phyloP scores from a whole-genome alignment of 2,888 invertebrate species.

The Elmis aenea region DNA sequence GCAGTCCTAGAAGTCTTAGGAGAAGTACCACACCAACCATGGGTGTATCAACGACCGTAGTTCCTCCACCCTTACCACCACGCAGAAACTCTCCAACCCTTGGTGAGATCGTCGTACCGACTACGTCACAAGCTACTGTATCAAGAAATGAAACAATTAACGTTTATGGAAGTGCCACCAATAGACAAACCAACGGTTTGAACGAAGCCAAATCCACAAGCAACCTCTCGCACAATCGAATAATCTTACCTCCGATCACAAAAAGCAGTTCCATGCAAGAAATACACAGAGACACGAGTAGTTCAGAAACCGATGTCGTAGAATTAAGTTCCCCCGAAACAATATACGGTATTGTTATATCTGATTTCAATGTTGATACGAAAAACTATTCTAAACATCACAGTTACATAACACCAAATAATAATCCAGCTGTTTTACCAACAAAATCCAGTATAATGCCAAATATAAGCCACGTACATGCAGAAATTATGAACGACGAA shows the following conservation, averaged over 20 bases:
- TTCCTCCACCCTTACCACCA: slow-evolving; percentile 61
- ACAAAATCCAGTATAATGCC: slow-evolving; percentile 57
- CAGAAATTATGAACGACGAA: slow-evolving; percentile 12
- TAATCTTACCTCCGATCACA: slow-evolving; percentile 28
- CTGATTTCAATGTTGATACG: slow-evolving; percentile 50
- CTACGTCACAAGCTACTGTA: slow-evolving; percentile 25
- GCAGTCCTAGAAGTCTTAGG: slow-evolving; percentile 50
- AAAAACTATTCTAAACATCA: slow-evolving; percentile 38
- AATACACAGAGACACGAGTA: slow-evolving; percentile 31
- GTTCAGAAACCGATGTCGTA: slow-evolving; percentile 26
- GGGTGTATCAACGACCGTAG: slow-evolving; percentile 34
- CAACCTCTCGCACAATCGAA: slow-evolving; percentile 33
- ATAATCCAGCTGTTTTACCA: slow-evolving; percentile 45
- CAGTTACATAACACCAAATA: slow-evolving; percentile 29
- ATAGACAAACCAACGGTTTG: slow-evolving; percentile 29
- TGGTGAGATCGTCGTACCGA: slow-evolving; percentile 33
- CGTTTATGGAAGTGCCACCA: slow-evolving; percentile 6
- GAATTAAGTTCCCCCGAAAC: slow-evolving; percentile 66
- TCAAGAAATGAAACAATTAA: slow-evolving; percentile 5
- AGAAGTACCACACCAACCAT: slow-evolving; percentile 42
- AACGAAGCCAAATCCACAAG: slow-evolving; percentile 40
- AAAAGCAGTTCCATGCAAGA: slow-evolving; percentile 45
- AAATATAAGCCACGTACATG: slow-evolving; percentile 42
- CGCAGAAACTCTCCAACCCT: slow-evolving; percentile 53
- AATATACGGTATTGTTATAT: slow-evolving; percentile 66